Base-by-base conservation (phyloP, 2,113 vertebrate genomes). In the Bettongia penicillata region DNA sequence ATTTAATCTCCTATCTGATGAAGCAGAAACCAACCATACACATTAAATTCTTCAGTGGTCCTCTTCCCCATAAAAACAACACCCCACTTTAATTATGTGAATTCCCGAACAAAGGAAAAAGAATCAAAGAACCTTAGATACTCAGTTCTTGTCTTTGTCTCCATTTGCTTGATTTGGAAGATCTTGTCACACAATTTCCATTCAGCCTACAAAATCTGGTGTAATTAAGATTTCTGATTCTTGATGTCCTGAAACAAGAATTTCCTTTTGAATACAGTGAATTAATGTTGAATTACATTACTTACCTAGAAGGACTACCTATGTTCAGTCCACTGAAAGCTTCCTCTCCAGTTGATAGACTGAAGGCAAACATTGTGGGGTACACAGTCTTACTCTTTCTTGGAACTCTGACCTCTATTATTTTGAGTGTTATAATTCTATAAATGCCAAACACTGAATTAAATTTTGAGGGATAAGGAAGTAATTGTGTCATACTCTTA, bases 141-240 rank as follows among this genome's bases (percentile, higher is more conserved):
- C 23, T 49, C 9, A 91, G 2, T 90, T 91, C 53, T 37, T 53
- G 9, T 49, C 16, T 93, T 25, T 89, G 3, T 91, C 37, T 95
- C 92, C n/a, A 84, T 84, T 84, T 43, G 94, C 2, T 94, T 94
- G 90, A 5, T 37, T 90, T 96, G 91, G 47, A 96, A 92, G 90
- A 48, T 96, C 68, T 84, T 84, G n/a, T 84, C n/a, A 23, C 14
- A n/a, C 68, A 84, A 84, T n/a, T 43, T 84, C 68, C n/a, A 43
- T 43, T 84, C n/a, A 84, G 22, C n/a, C 43, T 6, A 43, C 19
- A 43, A 43, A 43, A 19, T 84, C 37, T 84, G 1, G 6, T n/a
- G 23, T 23, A 84, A 23, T 95, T 68, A 93, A 12, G 53, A 3
- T 91, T 51, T 93, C 77, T 94, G 53, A 89, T 91, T 90, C 23